Evolutionary conservation across 2,888 invertebrate genomes (phyloP), one percentile per base, ranked within the genome.

Genomic region (Ceraclea dissimilis): DNA sequence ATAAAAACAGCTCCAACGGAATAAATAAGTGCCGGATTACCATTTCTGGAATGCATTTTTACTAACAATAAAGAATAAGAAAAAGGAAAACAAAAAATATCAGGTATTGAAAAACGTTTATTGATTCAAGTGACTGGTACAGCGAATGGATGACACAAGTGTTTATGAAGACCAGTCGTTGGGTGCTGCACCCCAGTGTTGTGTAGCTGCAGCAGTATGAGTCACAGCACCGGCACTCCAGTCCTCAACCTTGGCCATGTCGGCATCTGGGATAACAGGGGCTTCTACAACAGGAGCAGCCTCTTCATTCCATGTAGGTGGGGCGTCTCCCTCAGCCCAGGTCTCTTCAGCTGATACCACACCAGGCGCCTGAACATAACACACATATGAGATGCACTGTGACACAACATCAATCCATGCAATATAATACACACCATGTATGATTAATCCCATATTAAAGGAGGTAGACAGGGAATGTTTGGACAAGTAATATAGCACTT

Each of bases 151-250:
- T 26, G 26, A 6, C 26, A 26, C 26, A 4, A 26, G n/a, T 44
- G n/a, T 18, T 46, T 20, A 46, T 19, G 46, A 10, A 16, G 72
- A 76, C 82, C 81, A 81, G 68, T 81, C 81, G 62, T 75, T 75
- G 33, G 76, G 71, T 44, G 81, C 72, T 60, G 81, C 79, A 62
- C 82, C 83, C 85, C 85, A 84, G n/a, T n/a, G n/a, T 48, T 80
- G 81, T 2, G 78, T 65, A 1, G 75, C 54, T 1, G 64, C 46
- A 60, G 67, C 31, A 5, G 66, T 46, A 21, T 69, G 51, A 22
- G 70, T 64, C 0, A 79, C 71, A 1, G 79, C 67, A 1, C 75
- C 71, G 1, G 79, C 68, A 1, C 75, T 66, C 8, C 73, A 67
- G 4, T 74, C 68, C 1, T 66, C 66, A 70, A 69, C 69, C 52